Percentiles rank a stretch among this genome's conserved stretches.
Conservation (phyloP, 2,888 invertebrate genomes). For the Brachyptera risi region DNA sequence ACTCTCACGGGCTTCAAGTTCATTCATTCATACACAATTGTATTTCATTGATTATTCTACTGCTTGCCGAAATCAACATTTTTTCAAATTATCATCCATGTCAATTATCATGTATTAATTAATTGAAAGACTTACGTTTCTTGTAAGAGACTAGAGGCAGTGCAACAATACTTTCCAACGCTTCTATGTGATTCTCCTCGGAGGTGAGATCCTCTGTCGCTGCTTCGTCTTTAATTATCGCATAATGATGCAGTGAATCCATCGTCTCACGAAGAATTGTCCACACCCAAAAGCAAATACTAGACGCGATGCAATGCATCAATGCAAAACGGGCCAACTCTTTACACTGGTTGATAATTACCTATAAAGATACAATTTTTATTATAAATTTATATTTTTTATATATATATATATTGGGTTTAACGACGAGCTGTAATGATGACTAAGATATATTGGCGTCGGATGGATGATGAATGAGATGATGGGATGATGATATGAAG, state of each 20-base stretch:
- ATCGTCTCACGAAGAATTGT: slow-evolving; percentile 71
- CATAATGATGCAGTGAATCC: slow-evolving; percentile 54
- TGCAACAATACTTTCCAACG: slow-evolving; percentile 37
- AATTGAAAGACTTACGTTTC: slow-evolving; percentile 17
- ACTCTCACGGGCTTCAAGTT: too few relatives aligned
- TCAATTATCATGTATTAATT: background rate
- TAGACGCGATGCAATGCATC: slow-evolving; percentile 77
- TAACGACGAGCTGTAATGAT: too few relatives aligned
- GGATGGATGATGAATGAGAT: too few relatives aligned
- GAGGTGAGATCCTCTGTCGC: slow-evolving; percentile 35
- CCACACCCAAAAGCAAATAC: slow-evolving; percentile 76
- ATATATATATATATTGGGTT: too few relatives aligned
- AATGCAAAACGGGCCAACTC: slow-evolving; percentile 65
- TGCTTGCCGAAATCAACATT: too few relatives aligned
- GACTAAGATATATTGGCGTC: too few relatives aligned
- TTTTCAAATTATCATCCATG: too few relatives aligned
- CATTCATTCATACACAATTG: too few relatives aligned
- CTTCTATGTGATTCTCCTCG: slow-evolving; percentile 29
- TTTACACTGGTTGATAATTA: slow-evolving; percentile 55
- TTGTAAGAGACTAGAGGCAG: slow-evolving; percentile 41
- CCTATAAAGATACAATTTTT: slow-evolving; percentile 42
- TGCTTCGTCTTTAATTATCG: slow-evolving; percentile 37
- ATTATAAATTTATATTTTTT: too few relatives aligned
- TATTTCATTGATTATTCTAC: too few relatives aligned
- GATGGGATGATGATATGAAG: too few relatives aligned